phyloP scores from a whole-genome alignment of 2,113 vertebrate species.

The Spea bombifrons region DNA sequence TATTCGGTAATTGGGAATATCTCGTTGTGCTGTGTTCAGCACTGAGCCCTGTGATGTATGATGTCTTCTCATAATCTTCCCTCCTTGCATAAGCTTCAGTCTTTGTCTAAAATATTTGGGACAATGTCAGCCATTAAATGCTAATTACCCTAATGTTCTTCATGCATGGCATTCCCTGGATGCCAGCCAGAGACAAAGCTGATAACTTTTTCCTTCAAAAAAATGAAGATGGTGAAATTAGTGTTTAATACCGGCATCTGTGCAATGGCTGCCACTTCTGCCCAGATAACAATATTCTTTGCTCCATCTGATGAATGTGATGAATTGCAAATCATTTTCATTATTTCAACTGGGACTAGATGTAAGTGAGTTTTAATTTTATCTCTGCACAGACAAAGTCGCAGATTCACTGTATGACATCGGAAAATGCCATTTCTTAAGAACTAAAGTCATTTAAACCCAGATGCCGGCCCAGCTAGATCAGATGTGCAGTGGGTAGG shows the following conservation, averaged over 20 bases:
- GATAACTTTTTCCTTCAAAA: slow-evolving; percentile 30
- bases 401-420: slow-evolving; percentile 40
- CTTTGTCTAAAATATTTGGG: slow-evolving; percentile 44
- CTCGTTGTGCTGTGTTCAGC: slow-evolving; percentile 25
- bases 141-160: slow-evolving; percentile 43
- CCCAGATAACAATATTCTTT: slow-evolving; percentile 32
- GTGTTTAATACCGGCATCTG: slow-evolving; percentile 39
- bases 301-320: slow-evolving; percentile 32
- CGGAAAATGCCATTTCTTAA: slow-evolving; percentile 40
- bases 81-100: slow-evolving; percentile 24
- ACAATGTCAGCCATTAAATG: slow-evolving; percentile 44
- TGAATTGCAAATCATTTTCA: slow-evolving; percentile 40
- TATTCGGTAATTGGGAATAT: neutral
- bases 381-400: slow-evolving; percentile 36
- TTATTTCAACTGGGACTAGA: slow-evolving; percentile 40
- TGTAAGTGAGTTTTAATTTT: slow-evolving; percentile 46
- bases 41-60: slow-evolving; percentile 13
- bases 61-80: slow-evolving; percentile 30
- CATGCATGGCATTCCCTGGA: slow-evolving; percentile 36
- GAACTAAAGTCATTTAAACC: slow-evolving; percentile 37
- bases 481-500: slow-evolving; percentile 35
- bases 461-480: slow-evolving; percentile 46
- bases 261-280: slow-evolving; percentile 26
- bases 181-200: slow-evolving; percentile 28
- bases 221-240: slow-evolving; percentile 36